A percentile compares a stretch with the other conserved stretches of the same genome.
Conservation (phyloP, 2,113 vertebrate genomes). For the Aegithalos caudatus region DNA sequence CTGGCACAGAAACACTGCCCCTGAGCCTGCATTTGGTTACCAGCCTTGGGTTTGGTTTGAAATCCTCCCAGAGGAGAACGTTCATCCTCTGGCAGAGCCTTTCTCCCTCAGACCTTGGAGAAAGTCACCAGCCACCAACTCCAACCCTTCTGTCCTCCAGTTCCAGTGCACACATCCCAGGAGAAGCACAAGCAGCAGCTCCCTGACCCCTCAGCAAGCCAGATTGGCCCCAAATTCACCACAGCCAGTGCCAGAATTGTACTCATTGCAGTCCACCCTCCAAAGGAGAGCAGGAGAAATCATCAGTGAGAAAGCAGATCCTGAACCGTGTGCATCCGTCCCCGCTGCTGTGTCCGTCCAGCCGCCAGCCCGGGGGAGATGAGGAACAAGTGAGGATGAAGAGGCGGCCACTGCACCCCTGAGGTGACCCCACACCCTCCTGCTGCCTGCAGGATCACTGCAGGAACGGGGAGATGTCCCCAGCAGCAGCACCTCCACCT, state of each 20-base stretch:
- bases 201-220: background rate
- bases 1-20: background rate
- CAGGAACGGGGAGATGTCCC: background rate
- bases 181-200: background rate
- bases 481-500: background rate
- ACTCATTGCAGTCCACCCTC: background rate
- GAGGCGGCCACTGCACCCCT: background rate
- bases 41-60: background rate
- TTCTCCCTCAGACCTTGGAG: background rate
- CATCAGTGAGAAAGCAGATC: background rate
- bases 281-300: background rate
- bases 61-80: accelerated
- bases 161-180: background rate
- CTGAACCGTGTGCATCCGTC: background rate
- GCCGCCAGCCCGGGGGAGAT: background rate
- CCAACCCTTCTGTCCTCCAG: background rate
- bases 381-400: constrained; percentile 7
- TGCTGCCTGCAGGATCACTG: background rate
- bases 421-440: background rate
- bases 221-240: background rate
- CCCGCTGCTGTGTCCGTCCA: background rate
- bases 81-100: background rate
- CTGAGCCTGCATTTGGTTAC: background rate
- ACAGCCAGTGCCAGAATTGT: background rate
- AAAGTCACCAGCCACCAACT: background rate